Base-by-base conservation (phyloP, 2,888 invertebrate species). In the Caenorhabditis afra region DNA sequence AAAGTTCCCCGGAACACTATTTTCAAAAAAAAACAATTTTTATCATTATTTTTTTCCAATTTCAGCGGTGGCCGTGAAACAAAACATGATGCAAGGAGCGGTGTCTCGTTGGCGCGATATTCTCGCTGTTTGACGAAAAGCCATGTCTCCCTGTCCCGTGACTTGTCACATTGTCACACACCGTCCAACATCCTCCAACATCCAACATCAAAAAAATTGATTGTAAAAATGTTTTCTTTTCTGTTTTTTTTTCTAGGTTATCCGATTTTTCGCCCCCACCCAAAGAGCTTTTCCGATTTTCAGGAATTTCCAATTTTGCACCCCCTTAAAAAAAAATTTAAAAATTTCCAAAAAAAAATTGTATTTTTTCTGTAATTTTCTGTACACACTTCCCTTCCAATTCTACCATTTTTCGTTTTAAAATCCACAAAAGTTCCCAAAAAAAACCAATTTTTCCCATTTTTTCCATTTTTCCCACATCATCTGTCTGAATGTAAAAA, bases 31-130 rank as follows among this genome's bases (percentile, higher is more conserved):
- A 3, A 52, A 10, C 22, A 12, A 18, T 18, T 52, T 52, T 2
- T 7, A 52, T 18, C 16, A 16, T 3, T 7, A 49, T 41, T 49
- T 53, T 29, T 41, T 29, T n/a, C 29, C 23, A 52, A 16, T 80
- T 80, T 41, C 80, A 80, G 80, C 61, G 44, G 55, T 80, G 50
- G 50, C 65, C 14, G 16, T 22, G 37, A 53, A 50, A 22, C 70
- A 66, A 47, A 65, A 55, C 1, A 59, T 80, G 37, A 55, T 67
- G 22, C 80, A 75, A 62, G 66, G 39, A 2, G 62, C 75, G 0
- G 2, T 76, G n/a, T 57, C 67, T 11, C 75, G 80, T 22, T 71
- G 75, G 53, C 66, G 65, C 45, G 79, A 79, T 49, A 62, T 79
- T 22, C 44, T 76, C 16, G 67, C 68, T 11, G 35, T 61, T 18